Conservation (phyloP, 2,113 vertebrate species). For the Coptodon rendalli region DNA sequence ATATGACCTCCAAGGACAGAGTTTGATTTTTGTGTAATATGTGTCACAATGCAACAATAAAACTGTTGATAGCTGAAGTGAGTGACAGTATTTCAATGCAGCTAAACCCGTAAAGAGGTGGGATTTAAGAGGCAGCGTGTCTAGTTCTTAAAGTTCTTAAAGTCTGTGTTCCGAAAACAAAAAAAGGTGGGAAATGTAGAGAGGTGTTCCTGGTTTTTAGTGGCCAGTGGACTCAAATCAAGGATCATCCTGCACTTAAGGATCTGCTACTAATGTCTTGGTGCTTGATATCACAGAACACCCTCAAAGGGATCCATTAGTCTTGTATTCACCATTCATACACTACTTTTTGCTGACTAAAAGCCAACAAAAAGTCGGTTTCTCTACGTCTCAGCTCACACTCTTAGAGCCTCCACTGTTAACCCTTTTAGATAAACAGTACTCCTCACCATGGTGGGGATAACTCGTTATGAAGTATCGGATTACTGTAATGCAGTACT, state of each 20-base stretch:
- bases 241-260: neutral
- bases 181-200: neutral
- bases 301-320: neutral
- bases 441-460: neutral
- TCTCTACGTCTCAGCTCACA: neutral
- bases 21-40: neutral
- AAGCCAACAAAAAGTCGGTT: neutral
- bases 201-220: neutral
- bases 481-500: neutral
- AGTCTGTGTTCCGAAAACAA: fast-evolving
- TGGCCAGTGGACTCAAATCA: neutral
- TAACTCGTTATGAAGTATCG: neutral
- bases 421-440: neutral
- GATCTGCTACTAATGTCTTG: neutral
- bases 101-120: neutral
- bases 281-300: neutral
- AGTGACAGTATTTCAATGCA: neutral
- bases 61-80: neutral
- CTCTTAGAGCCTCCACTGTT: neutral
- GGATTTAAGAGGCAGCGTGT: neutral
- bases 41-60: neutral
- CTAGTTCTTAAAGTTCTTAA: neutral
- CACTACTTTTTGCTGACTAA: neutral
- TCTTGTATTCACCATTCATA: neutral
- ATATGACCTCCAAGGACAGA: slow-evolving; percentile 13